Base-by-base conservation (phyloP, 2,797 vertebrate genomes). In the Tangara arthus region DNA sequence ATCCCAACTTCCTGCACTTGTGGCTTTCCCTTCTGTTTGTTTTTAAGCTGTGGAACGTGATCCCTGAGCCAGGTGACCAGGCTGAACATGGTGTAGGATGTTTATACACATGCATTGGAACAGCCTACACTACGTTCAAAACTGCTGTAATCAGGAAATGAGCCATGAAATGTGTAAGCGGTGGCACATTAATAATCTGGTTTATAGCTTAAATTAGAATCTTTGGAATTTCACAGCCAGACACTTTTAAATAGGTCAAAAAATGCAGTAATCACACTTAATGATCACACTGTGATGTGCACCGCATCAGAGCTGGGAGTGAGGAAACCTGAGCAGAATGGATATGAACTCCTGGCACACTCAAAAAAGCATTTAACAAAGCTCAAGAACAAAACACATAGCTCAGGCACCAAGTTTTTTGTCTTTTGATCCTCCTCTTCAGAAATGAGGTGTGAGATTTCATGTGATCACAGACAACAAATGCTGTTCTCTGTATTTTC, bases 221-320 rank as follows among this genome's bases (percentile, higher is more conserved):
- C 78, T 95, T 75, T 44, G 84, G 87, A 95, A 95, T 93, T 95
- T 95, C 92, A 92, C 92, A 96, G 90, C 84, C 89, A 87, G 82
- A 94, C 72, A 90, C 83, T 95, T 95, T 93, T 96, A 95, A 96
- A 96, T 95, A 94, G 91, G 94, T 96, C 91, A 96, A 72, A 97
- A 97, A 96, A 96, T 72, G 72, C 22, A 73, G 91, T 89, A 92
- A 94, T 94, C 93, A 68, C 94, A 93, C 91, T 77, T 94, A 96
- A 95, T 77, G 93, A 96, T 96, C n/a, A 3, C 66, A 23, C 68
- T 64, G 83, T 19, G 73, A 87, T 75, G 81, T 15, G 66, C 81
- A 49, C 52, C 2, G 16, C 84, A 90, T 91, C 91, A 65, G 90
- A 84, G 89, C 55, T 39, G 68, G 50, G 76, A 95, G 69, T 23